Evolutionary conservation across 2,888 invertebrate species (phyloP).

Genomic region (Venustoraphidia nigricollis): DNA sequence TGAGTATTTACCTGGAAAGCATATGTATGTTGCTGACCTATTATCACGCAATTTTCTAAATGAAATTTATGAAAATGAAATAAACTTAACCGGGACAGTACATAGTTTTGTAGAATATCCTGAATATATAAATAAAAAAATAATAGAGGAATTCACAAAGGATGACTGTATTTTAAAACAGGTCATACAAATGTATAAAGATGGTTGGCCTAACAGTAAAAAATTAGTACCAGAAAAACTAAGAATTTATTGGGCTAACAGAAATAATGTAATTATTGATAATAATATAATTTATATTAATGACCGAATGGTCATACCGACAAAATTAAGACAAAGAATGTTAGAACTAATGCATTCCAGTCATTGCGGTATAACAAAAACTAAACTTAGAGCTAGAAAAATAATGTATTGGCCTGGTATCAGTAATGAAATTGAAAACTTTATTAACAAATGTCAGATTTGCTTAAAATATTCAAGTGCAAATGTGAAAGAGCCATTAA

Average conservation of each 20-base stretch:
- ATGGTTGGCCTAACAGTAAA: not conserved
- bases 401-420: slow-evolving; percentile 18
- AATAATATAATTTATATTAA: not conserved
- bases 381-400: slow-evolving; percentile 14
- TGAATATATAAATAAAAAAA: not conserved
- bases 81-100: not conserved
- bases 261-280: slow-evolving; percentile 4
- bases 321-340: slow-evolving; percentile 9
- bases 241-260: not conserved
- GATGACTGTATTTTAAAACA: not conserved
- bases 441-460: not conserved
- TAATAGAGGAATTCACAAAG: not conserved
- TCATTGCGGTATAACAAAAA: slow-evolving; percentile 18
- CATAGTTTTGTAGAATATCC: no score
- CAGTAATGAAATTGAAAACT: slow-evolving; percentile 14
- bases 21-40: slow-evolving; percentile 8
- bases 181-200: not conserved
- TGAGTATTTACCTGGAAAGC: slow-evolving; percentile 7
- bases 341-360: slow-evolving; percentile 14
- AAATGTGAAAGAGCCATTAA: slow-evolving; percentile 9
- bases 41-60: not conserved
- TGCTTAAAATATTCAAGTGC: slow-evolving; percentile 4
- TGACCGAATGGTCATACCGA: slow-evolving; percentile 10
- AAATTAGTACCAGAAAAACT: not conserved
- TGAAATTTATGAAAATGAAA: no score